Evolutionary conservation across 2,113 vertebrate genomes (phyloP).

Genomic region (Rana temporaria): DNA sequence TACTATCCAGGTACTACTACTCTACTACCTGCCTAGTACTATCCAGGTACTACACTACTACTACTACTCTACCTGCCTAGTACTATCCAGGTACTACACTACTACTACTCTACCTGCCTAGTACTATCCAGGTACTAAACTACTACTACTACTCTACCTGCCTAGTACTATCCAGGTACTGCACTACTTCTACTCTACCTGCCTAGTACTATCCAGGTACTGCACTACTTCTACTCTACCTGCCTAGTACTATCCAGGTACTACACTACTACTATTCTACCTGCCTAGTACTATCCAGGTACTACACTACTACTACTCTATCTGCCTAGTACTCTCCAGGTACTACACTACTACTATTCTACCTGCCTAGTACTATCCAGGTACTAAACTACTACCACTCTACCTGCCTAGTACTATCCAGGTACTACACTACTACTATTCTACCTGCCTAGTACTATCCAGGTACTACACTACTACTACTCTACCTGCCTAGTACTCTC

Average conservation of each 20-base stretch:
- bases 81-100: constrained; percentile 83
- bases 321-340: constrained; percentile 83
- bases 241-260: constrained; percentile 86
- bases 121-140: constrained; percentile 82
- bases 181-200: too few species aligned
- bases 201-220: constrained; percentile 85
- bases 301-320: constrained; percentile 23
- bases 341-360: constrained; percentile 59
- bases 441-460: constrained; percentile 73
- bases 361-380: constrained; percentile 80
- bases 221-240: too few species aligned
- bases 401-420: constrained; percentile 76
- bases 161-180: constrained; percentile 88
- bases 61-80: too few species aligned
- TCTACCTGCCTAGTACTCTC: constrained; percentile 69
- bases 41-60: constrained; percentile 80
- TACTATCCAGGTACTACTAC: too few species aligned
- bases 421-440: constrained; percentile 69
- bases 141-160: too few species aligned
- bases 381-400: constrained; percentile 65
- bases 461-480: constrained; percentile 72
- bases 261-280: not conserved
- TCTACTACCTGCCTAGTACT: too few species aligned
- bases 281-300: constrained; percentile 86
- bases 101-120: too few species aligned